Percentiles rank a stretch among this genome's conserved stretches.
phyloP scores from a whole-genome alignment of 2,797 vertebrate genomes.

The Xenops minutus region DNA sequence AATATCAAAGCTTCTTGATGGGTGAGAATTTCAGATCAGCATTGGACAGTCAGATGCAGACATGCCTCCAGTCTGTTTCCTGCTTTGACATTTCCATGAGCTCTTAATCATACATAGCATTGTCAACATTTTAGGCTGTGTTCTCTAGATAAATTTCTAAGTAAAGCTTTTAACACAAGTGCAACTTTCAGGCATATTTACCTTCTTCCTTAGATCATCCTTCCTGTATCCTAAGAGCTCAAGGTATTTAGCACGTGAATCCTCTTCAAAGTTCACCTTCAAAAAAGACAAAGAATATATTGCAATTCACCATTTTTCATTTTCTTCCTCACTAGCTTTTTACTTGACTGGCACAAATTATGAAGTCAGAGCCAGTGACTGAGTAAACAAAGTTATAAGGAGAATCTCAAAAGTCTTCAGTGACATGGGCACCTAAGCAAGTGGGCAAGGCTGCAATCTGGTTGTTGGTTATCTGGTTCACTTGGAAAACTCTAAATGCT shows the following conservation, averaged over 20 bases:
- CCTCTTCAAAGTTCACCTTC: constrained; percentile 93
- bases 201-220: constrained; percentile 90
- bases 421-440: neutral
- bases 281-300: neutral
- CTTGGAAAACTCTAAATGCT: neutral
- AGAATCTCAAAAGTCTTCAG: neutral
- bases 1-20: neutral
- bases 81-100: neutral
- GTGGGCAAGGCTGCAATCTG: neutral
- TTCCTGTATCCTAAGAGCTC: constrained; percentile 93
- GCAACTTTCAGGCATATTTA: constrained; percentile 57
- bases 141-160: neutral
- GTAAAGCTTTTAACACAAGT: neutral
- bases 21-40: neutral
- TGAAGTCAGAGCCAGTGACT: neutral
- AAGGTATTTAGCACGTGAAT: constrained; percentile 89
- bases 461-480: neutral
- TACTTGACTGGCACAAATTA: neutral
- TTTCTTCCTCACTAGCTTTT: neutral
- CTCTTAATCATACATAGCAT: neutral
- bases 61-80: neutral
- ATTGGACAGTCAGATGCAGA: neutral
- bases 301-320: neutral
- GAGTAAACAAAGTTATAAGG: neutral
- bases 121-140: neutral